Evolutionary conservation across 2,888 invertebrate species (phyloP).

Genomic region (Gonocerus acuteangulatus): DNA sequence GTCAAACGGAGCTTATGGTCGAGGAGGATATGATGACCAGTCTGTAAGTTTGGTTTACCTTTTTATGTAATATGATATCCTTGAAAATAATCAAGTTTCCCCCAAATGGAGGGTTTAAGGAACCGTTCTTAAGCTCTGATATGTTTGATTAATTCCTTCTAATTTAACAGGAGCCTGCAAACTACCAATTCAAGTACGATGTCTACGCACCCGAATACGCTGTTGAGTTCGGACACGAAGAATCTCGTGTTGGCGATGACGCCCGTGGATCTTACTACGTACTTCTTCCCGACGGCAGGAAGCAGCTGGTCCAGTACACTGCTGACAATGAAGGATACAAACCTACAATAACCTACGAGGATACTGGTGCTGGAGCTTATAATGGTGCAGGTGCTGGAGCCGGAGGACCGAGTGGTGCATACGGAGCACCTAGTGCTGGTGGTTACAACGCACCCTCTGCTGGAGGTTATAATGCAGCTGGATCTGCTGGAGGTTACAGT

Average conservation of each 20-base stretch:
- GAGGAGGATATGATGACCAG: slow-evolving; percentile 38
- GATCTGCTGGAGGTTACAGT: slow-evolving; percentile 28
- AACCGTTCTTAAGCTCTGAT: too few species aligned
- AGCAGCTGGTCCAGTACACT: slow-evolving; percentile 77
- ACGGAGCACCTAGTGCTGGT: slow-evolving; percentile 52
- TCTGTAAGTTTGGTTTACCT: slow-evolving; percentile 33
- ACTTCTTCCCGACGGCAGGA: slow-evolving; percentile 75
- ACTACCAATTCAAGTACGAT: slow-evolving; percentile 79
- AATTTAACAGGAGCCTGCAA: slow-evolving; percentile 70
- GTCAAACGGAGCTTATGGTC: slow-evolving; percentile 26
- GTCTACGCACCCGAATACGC: slow-evolving; percentile 72
- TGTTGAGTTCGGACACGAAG: slow-evolving; percentile 74
- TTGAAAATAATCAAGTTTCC: not conserved
- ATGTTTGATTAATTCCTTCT: too few species aligned
- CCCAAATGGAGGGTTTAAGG: too few species aligned
- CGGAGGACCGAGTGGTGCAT: slow-evolving; percentile 45
- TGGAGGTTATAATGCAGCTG: slow-evolving; percentile 20
- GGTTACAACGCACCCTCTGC: slow-evolving; percentile 34
- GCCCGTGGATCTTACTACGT: slow-evolving; percentile 80
- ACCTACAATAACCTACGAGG: slow-evolving; percentile 75
- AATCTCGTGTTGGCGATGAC: slow-evolving; percentile 72
- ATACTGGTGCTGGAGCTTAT: slow-evolving; percentile 39
- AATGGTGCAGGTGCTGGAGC: slow-evolving; percentile 38
- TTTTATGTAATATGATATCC: not conserved
- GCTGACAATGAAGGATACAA: slow-evolving; percentile 75